phyloP scores from a whole-genome alignment of 2,888 invertebrate genomes.

The Timandra comae region DNA sequence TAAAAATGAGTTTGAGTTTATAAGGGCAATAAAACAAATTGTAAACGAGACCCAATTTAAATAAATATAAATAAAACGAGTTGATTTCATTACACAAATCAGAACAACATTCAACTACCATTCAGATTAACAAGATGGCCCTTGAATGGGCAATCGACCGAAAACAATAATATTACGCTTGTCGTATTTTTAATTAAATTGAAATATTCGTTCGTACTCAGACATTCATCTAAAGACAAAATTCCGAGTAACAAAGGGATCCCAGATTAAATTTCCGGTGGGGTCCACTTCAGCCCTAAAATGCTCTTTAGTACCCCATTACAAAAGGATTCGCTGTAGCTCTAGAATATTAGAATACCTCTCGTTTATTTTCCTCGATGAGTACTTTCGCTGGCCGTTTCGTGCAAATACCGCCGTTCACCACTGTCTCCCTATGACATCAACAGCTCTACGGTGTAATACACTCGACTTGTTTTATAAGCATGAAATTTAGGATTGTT shows the following conservation, averaged over 20 bases:
- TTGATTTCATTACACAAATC: conserved; percentile 26
- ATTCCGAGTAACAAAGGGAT: conserved; percentile 62
- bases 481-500: too few relatives aligned
- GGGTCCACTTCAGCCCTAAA: conserved; percentile 65
- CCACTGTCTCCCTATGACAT: too few relatives aligned
- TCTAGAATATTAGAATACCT: conserved; percentile 63
- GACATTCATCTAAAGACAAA: conserved; percentile 66
- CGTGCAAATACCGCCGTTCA: conserved; percentile 2
- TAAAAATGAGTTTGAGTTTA: too few relatives aligned
- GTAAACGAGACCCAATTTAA: too few relatives aligned
- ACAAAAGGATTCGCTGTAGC: conserved; percentile 55
- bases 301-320: conserved; percentile 68
- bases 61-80: too few relatives aligned
- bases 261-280: conserved; percentile 72
- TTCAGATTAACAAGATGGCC: conserved; percentile 33
- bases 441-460: too few relatives aligned
- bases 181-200: conserved; percentile 66
- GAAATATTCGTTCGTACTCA: conserved; percentile 61
- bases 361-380: conserved; percentile 47
- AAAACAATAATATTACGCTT: conserved; percentile 45
- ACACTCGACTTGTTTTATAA: too few relatives aligned
- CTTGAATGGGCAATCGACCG: conserved; percentile 35
- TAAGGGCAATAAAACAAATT: too few relatives aligned
- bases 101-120: conserved; percentile 20
- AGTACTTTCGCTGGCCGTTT: conserved; percentile 39